Base-by-base conservation (phyloP, 2,797 vertebrate species). In the Rhadinocentrus ornatus region DNA sequence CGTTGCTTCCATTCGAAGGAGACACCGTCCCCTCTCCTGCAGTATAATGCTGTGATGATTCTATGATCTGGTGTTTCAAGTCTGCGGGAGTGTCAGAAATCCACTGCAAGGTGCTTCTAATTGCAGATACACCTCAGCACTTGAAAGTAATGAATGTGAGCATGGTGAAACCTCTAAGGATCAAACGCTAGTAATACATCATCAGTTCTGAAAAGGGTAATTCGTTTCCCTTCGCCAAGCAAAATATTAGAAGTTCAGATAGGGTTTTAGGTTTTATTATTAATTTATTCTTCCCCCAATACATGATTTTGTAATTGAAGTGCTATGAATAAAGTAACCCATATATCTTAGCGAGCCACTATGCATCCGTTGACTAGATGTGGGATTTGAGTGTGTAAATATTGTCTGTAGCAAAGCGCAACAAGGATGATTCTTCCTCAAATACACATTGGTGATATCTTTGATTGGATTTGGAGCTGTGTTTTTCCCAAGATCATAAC, bases 131-230 rank as follows among this genome's bases (percentile, higher is more conserved):
- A 94, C 93, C 93, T 93, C 92, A 92, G 92, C 91, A 93, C 93
- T 94, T 94, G 93, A 93, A 94, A 93, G 93, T 94, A 94, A 94
- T 93, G 93, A 94, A 93, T 93, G 92, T 92, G 92, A 94, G 93
- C 93, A 89, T 81, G 90, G 90, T 78, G 82, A 93, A 93, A 92
- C 93, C 93, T 93, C 93, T 54, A 91, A 93, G 93, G 93, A 93
- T 93, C 93, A 93, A 93, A 93, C 92, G 90, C 91, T 93, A 93
- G 93, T 93, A 93, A 93, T 93, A 93, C 90, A 93, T 93, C 93
- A 93, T 93, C 93, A 93, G 89, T 93, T 91, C 90, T 93, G 93
- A 93, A 93, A 93, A 93, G 93, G 93, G 93, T 93, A 93, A 93
- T 93, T 93, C 93, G 90, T 93, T 93, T 93, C 90, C 91, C 92